Conservation (phyloP, 2,888 invertebrate species). For the Erebia aethiops region DNA sequence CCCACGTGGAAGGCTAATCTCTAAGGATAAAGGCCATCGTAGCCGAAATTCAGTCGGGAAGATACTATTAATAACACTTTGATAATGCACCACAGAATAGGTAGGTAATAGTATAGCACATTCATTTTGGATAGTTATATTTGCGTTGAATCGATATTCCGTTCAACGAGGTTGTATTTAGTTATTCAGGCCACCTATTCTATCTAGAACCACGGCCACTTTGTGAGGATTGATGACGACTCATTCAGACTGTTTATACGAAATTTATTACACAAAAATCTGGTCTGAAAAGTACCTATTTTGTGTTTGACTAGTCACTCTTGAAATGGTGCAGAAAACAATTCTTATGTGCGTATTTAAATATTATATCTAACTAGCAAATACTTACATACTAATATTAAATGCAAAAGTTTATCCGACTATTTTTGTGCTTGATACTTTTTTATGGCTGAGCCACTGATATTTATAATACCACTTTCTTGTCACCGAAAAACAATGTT, state of each 20-base stretch:
- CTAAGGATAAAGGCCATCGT: too few species aligned
- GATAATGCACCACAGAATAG: too few species aligned
- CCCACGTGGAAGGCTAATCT: too few species aligned
- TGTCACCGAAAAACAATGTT: too few species aligned
- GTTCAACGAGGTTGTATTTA: conserved; percentile 30
- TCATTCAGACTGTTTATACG: conserved; percentile 10
- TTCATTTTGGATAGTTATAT: conserved; percentile 19
- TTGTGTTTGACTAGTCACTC: not conserved
- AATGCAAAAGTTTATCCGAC: too few species aligned
- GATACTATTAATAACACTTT: too few species aligned
- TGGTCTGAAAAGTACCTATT: not conserved
- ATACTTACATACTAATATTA: too few species aligned
- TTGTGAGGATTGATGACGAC: conserved; percentile 17
- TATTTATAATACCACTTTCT: too few species aligned
- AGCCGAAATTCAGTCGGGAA: too few species aligned
- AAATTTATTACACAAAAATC: conserved; percentile 1
- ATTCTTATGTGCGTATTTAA: not conserved
- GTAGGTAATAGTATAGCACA: not conserved
- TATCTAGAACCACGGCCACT: conserved; percentile 1
- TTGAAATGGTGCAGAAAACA: not conserved
- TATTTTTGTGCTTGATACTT: too few species aligned
- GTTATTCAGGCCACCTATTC: conserved; percentile 27
- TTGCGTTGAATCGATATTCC: conserved; percentile 24
- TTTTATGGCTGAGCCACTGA: too few species aligned
- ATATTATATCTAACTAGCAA: too few species aligned